Percentiles rank a stretch among this genome's conserved stretches.
Conservation (phyloP, 2,113 vertebrate genomes). For the Gnathonemus longibarbis region DNA sequence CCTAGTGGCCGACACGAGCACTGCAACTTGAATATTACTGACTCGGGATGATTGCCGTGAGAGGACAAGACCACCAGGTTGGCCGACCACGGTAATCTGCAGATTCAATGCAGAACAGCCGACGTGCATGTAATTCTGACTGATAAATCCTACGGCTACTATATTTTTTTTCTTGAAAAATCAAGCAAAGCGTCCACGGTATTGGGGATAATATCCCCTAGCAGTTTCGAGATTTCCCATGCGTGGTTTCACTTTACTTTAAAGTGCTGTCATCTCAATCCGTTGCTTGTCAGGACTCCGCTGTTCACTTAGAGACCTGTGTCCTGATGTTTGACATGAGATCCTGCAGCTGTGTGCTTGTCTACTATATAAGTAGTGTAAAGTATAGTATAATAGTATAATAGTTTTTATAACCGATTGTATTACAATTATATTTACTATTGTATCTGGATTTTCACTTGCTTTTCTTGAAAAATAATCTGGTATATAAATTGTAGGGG, state of each 20-base stretch:
- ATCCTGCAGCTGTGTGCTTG: not conserved
- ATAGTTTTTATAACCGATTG: not conserved
- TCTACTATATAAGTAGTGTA: not conserved
- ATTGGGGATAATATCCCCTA: not conserved
- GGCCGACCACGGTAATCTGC: not conserved
- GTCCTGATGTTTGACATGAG: not conserved
- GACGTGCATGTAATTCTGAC: not conserved
- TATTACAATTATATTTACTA: not conserved
- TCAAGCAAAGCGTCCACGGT: not conserved
- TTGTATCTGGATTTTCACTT: not conserved
- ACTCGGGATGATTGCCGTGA: not conserved
- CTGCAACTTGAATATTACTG: not conserved
- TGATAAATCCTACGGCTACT: not conserved
- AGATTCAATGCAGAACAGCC: not conserved
- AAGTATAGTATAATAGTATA: not conserved
- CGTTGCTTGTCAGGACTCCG: not conserved
- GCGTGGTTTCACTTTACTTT: not conserved
- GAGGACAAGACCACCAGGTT: not conserved
- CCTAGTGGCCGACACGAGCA: not conserved
- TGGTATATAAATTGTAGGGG: not conserved
- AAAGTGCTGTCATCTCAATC: not conserved
- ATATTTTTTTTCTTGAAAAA: not conserved
- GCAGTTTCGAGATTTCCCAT: not conserved
- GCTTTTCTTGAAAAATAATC: not conserved
- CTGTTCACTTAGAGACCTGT: not conserved